A percentile compares a stretch with the other conserved stretches of the same genome.
These are phyloP conservation scores for Chascanopsetta lugubris DNA, from an alignment of 2,113 vertebrate species.

Conservation along the genomic window DNA sequence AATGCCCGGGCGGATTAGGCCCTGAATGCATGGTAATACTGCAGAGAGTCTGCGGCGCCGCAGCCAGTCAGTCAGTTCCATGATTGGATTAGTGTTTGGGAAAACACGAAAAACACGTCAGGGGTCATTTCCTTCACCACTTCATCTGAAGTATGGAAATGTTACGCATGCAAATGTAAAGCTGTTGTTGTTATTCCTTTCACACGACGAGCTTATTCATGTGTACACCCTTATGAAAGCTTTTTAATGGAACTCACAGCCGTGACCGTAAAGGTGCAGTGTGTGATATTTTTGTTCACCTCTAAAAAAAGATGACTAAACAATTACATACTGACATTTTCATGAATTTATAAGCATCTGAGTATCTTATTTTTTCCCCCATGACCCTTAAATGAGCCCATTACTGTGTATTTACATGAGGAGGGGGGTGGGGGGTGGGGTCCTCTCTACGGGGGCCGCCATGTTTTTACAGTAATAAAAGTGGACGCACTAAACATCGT, in stretches of 20 bases:
- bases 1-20: constrained; percentile 73
- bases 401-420: too few species aligned
- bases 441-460: too few species aligned
- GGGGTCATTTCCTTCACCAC: constrained; percentile 45
- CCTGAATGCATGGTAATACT: constrained; percentile 62
- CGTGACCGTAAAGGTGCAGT: too few species aligned
- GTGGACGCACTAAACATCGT: too few species aligned
- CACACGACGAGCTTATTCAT: constrained; percentile 17
- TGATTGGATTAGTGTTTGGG: constrained; percentile 66
- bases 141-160: constrained; percentile 30
- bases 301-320: too few species aligned
- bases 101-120: constrained; percentile 52
- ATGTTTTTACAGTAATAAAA: too few species aligned
- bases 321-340: too few species aligned
- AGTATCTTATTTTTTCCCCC: too few species aligned
- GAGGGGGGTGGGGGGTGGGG: too few species aligned
- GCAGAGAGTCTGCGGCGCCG: constrained; percentile 42
- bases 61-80: constrained; percentile 63
- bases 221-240: constrained; percentile 9
- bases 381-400: too few species aligned
- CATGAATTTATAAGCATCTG: too few species aligned
- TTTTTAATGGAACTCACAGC: constrained; percentile 29
- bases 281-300: too few species aligned
- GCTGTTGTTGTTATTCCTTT: constrained; percentile 6
- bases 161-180: constrained; percentile 19